Percentiles rank a stretch among this genome's conserved stretches.
Evolutionary conservation across 1,140 invertebrate species (phyloP).

Genomic region (Aporrectodea caliginosa): DNA sequence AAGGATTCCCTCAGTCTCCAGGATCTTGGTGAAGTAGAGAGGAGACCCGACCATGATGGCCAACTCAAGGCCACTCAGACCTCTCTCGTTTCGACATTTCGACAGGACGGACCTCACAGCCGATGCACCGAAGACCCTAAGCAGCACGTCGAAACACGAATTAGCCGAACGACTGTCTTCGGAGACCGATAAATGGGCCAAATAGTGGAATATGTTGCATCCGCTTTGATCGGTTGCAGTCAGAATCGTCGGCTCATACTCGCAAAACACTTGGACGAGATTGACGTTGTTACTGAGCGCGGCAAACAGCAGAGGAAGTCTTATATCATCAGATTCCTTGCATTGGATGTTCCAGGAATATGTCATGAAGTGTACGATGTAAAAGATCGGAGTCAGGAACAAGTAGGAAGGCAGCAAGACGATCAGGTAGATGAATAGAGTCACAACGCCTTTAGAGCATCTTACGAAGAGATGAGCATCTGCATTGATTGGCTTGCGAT

Average conservation of each 20-base stretch:
- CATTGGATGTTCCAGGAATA: neutral
- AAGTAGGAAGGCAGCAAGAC: neutral
- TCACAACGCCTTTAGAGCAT: neutral
- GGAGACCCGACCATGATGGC: neutral
- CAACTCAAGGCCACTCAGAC: neutral
- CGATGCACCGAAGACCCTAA: neutral
- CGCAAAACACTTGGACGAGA: neutral
- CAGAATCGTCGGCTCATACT: neutral
- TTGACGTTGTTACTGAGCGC: neutral
- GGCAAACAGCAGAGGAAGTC: neutral
- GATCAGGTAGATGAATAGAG: neutral
- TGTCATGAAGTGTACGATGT: neutral
- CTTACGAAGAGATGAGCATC: neutral
- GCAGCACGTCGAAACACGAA: neutral
- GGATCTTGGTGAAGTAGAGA: neutral
- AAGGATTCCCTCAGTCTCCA: neutral
- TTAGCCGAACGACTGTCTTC: neutral
- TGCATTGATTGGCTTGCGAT: neutral
- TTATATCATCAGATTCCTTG: neutral
- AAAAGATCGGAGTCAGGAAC: neutral
- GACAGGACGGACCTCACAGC: neutral
- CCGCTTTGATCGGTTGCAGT: neutral
- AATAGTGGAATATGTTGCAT: neutral
- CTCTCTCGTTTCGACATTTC: neutral
- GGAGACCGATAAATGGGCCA: neutral